phyloP scores from a whole-genome alignment of 2,888 invertebrate genomes.

The Caenorhabditis panamensis region DNA sequence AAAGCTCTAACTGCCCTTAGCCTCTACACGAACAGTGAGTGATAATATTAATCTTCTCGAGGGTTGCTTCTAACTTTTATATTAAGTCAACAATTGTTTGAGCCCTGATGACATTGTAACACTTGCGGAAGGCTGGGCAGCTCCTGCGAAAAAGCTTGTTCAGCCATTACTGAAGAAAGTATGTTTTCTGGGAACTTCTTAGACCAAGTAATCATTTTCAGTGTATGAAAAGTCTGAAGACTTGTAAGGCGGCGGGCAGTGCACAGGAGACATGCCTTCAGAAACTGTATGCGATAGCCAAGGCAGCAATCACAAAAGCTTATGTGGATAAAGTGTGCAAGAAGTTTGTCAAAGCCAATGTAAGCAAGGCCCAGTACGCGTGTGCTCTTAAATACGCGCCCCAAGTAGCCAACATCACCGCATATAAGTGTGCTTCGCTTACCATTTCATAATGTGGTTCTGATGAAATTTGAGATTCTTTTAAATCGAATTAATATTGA shows the following conservation, averaged over 20 bases:
- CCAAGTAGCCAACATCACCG: conserved; percentile 23
- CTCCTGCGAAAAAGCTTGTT: conserved; percentile 26
- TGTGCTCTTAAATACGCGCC: conserved; percentile 47
- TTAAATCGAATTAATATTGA: too few species aligned
- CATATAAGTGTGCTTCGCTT: conserved; percentile 34
- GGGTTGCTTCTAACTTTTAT: too few species aligned
- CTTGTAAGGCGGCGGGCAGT: conserved; percentile 42
- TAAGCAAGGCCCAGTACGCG: conserved; percentile 32
- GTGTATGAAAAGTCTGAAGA: conserved; percentile 33
- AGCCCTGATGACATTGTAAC: conserved; percentile 38
- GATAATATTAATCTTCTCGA: not conserved
- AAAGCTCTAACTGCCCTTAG: conserved; percentile 36
- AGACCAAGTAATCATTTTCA: conserved; percentile 24
- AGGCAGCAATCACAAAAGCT: conserved; percentile 44
- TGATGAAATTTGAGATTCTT: not conserved
- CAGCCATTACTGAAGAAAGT: conserved; percentile 36
- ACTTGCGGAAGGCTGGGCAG: conserved; percentile 23
- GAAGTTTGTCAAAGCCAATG: conserved; percentile 47
- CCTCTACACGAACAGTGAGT: conserved; percentile 45
- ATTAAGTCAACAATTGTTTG: conserved; percentile 55
- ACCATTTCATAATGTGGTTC: conserved; percentile 27
- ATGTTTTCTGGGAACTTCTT: too few species aligned
- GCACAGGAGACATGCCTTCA: conserved; percentile 46
- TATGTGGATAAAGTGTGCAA: conserved; percentile 48
- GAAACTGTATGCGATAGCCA: conserved; percentile 39